Evolutionary conservation across 2,888 invertebrate species (phyloP), one percentile per base, ranked within the genome.

Genomic region (Chrysolina americana): DNA sequence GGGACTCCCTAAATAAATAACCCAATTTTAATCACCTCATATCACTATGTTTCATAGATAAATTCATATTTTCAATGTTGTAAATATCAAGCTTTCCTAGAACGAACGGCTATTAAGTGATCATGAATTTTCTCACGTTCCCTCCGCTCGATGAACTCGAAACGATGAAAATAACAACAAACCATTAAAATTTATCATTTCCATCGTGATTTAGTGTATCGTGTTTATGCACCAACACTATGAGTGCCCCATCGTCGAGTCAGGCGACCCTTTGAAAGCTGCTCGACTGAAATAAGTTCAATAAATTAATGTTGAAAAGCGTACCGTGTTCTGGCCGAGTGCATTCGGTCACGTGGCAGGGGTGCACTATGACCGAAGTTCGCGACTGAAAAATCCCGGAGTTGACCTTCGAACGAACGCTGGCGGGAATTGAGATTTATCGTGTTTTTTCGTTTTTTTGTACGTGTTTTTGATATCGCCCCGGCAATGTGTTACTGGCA

Each of bases 171-270:
- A 77, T 75, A 78, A 80, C 78, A 81, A 81, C 79, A 81, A 80
- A 79, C 77, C 78, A 79, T 81, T 80, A 79, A 79, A 76, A 79
- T 79, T 76, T 79, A 79, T 81, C 81, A 76, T 79, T 76, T 68
- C 75, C 75, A 79, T 81, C 79, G 76, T 68, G 75, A 78, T 76
- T 77, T 70, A 78, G 70, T 66, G 70, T 77, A 70, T 70, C 77
- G 74, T 81, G 75, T 71, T 69, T 71, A 65, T 69, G 68, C 71
- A 74, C 71, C 74, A 64, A 68, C 74, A 74, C 65, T 63, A 69
- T 65, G 72, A 63, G 68, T 65, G 70, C 69, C 76, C 68, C 71
- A 72, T 66, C 70, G 70, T 41, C 59, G 21, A 17, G 41, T 44
- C 44, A 15, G 44, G 65, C 23, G 47, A n/a, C 56, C 68, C 64